Percentiles rank a stretch among this genome's conserved stretches.
phyloP scores from a whole-genome alignment of 2,113 vertebrate species.

The Halichoeres trimaculatus region DNA sequence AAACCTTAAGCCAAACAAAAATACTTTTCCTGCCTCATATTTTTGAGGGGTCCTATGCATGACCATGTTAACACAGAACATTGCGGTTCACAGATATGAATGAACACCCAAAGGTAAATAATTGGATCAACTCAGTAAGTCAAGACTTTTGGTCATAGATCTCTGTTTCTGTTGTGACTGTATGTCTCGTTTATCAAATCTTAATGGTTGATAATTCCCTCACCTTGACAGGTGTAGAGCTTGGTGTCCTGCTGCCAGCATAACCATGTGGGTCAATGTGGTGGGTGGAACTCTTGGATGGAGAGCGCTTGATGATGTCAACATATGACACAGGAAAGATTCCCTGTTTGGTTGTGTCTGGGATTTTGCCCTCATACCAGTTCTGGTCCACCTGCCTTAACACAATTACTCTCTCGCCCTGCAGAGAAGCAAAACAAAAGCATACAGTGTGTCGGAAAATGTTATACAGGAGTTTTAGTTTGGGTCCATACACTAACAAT shows the following conservation, averaged over 20 bases:
- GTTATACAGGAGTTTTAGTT: neutral
- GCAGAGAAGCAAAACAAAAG: constrained; percentile 56
- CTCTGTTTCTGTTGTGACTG: neutral
- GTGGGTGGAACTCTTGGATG: constrained; percentile 85
- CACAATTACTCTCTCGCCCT: constrained; percentile 95
- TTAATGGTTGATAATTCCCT: constrained; percentile 33
- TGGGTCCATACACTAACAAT: too few species aligned
- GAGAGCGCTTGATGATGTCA: constrained; percentile 90
- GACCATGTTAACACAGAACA: too few species aligned
- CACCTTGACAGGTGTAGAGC: constrained; percentile 91
- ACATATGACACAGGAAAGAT: constrained; percentile 98
- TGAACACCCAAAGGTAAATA: neutral
- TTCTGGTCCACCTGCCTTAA: constrained; percentile 96
- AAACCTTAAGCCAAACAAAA: neutral
- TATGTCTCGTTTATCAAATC: neutral
- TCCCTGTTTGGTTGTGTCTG: constrained; percentile 93
- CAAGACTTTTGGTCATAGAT: neutral
- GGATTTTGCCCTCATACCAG: constrained; percentile 98
- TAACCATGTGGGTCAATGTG: constrained; percentile 88
- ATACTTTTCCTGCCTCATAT: neutral
- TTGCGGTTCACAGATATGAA: too few species aligned
- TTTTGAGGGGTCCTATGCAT: neutral
- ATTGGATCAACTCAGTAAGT: neutral
- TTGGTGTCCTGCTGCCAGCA: constrained; percentile 87
- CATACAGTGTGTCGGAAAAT: neutral